These are phyloP conservation scores for Cosmopolites sordidus DNA, from an alignment of 2,888 invertebrate genomes.

Conservation along the genomic window DNA sequence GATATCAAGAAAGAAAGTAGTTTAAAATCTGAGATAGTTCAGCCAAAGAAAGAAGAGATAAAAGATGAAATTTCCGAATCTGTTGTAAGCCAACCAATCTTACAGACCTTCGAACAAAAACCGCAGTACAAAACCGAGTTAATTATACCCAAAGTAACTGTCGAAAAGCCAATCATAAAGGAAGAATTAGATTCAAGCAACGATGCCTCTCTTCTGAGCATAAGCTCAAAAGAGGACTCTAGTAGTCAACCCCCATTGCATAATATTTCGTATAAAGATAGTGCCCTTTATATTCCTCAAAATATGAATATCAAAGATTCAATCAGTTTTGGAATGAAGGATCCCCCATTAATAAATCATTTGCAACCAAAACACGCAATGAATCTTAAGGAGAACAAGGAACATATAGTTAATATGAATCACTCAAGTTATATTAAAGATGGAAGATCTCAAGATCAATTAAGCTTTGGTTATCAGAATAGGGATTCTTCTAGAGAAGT, in stretches of 20 bases:
- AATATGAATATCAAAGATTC: constrained; percentile 37
- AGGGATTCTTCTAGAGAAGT: constrained; percentile 27
- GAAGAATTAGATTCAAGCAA: constrained; percentile 43
- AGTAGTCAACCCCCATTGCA: constrained; percentile 23
- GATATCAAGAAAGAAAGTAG: constrained; percentile 39
- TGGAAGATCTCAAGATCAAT: constrained; percentile 36
- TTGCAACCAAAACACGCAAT: constrained; percentile 35
- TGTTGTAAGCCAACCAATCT: constrained; percentile 31
- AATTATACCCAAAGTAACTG: constrained; percentile 57
- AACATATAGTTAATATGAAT: constrained; percentile 41
- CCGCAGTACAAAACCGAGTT: constrained; percentile 55
- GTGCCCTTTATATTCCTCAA: constrained; percentile 38
- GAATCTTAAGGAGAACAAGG: constrained; percentile 39
- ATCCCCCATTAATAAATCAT: constrained; percentile 35
- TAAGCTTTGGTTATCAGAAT: constrained; percentile 30
- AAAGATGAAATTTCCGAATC: constrained; percentile 38
- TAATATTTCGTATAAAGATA: constrained; percentile 30
- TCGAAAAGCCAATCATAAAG: constrained; percentile 41
- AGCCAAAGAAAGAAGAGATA: constrained; percentile 33
- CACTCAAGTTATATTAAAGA: constrained; percentile 37
- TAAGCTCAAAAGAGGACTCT: constrained; percentile 30
- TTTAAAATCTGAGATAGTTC: constrained; percentile 30
- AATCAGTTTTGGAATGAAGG: constrained; percentile 41
- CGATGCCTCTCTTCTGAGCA: constrained; percentile 37
- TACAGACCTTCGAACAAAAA: constrained; percentile 35